These are phyloP conservation scores for Lasioglossum villosulum DNA, from an alignment of 2,888 invertebrate genomes.

Conservation along the genomic window DNA sequence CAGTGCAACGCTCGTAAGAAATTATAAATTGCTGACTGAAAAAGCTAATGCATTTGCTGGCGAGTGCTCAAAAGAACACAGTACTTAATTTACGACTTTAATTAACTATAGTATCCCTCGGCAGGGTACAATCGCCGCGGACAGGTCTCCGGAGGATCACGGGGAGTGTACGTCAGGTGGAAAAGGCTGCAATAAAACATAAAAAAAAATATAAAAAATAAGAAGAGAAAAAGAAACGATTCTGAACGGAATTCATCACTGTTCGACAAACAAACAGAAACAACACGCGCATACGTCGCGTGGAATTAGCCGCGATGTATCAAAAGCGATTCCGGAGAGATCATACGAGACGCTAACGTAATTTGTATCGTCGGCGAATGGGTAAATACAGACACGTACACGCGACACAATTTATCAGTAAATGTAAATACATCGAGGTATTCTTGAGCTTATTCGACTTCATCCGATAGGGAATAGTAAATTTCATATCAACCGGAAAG, in stretches of 20 bases:
- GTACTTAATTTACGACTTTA: conserved; percentile 59
- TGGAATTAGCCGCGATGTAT: conserved; percentile 1
- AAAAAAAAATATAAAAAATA: not conserved
- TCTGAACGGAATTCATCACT: conserved; percentile 11
- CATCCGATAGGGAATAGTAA: not conserved
- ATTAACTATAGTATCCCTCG: conserved; percentile 54
- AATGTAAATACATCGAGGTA: conserved; percentile 2
- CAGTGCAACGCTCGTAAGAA: not conserved
- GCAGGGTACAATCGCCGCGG: conserved; percentile 35
- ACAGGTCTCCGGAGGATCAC: conserved; percentile 36
- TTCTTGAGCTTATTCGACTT: conserved; percentile 22
- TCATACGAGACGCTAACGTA: conserved; percentile 10
- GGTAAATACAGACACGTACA: not conserved
- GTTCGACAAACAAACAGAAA: not conserved
- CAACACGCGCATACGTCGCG: not conserved
- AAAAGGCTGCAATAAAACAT: conserved; percentile 1
- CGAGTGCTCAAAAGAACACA: conserved; percentile 24
- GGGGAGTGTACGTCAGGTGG: conserved; percentile 14
- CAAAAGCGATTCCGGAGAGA: not conserved
- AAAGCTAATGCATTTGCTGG: conserved; percentile 18
- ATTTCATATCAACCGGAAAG: conserved; percentile 19
- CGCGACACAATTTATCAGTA: not conserved
- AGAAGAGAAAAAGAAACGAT: conserved; percentile 9
- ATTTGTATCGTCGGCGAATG: conserved; percentile 5
- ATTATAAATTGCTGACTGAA: conserved; percentile 5